A percentile compares a stretch with the other conserved stretches of the same genome.
phyloP scores from a whole-genome alignment of 2,113 vertebrate genomes.

The Calyptomena viridis region DNA sequence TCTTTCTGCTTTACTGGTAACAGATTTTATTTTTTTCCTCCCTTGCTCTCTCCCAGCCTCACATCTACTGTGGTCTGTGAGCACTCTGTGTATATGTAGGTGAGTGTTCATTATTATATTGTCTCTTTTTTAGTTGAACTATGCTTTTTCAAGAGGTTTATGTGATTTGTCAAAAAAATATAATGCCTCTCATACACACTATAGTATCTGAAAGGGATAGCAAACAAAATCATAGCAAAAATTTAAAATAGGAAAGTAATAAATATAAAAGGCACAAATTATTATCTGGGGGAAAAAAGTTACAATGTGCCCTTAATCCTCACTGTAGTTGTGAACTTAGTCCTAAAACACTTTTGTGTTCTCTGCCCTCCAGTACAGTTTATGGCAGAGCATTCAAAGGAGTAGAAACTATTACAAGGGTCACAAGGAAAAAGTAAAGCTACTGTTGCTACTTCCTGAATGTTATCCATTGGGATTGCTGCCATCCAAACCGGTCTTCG shows the following conservation, averaged over 20 bases:
- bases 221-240: not conserved
- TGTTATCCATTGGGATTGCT: not conserved
- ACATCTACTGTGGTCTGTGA: not conserved
- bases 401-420: not conserved
- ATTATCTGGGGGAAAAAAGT: not conserved
- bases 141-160: not conserved
- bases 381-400: not conserved
- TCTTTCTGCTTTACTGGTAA: not conserved
- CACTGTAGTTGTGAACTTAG: not conserved
- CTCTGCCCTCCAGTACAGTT: not conserved
- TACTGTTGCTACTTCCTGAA: not conserved
- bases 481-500: not conserved
- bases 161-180: not conserved
- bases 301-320: not conserved
- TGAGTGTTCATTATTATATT: not conserved
- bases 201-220: not conserved
- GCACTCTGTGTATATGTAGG: not conserved
- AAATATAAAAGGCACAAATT: not conserved
- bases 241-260: not conserved
- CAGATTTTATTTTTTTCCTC: not conserved
- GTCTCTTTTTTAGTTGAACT: not conserved
- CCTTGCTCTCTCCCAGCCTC: not conserved
- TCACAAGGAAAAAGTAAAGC: not conserved
- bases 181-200: not conserved
- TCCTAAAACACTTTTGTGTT: not conserved